Evolutionary conservation across 2,888 invertebrate genomes (phyloP).

Genomic region (Thymelicus acteon): DNA sequence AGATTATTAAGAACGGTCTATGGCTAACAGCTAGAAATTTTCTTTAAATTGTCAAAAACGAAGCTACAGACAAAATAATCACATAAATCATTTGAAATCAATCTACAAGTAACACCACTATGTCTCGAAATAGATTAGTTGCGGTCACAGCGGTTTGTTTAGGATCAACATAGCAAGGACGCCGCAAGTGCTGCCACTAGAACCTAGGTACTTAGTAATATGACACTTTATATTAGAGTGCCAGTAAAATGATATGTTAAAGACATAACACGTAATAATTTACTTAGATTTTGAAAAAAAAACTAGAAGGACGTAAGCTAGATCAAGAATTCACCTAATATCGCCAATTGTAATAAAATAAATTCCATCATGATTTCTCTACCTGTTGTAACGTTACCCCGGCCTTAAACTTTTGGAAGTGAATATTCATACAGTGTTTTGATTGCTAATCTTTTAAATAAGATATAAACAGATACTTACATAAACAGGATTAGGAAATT

Average conservation of each 20-base stretch:
- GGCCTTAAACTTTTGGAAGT: no score
- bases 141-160: slow-evolving; percentile 27
- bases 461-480: not conserved
- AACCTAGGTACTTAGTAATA: not conserved
- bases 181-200: not conserved
- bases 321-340: not conserved
- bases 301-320: no score
- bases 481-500: slow-evolving; percentile 9
- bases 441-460: not conserved
- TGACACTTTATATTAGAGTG: not conserved
- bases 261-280: no score
- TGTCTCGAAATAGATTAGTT: slow-evolving; percentile 18
- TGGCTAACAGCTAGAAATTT: no score
- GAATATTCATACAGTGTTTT: no score
- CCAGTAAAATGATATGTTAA: no score
- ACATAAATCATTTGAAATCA: slow-evolving; percentile 15
- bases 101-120: slow-evolving; percentile 21
- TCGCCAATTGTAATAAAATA: not conserved
- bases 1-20: no score
- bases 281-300: no score
- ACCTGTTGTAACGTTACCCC: no score
- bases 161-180: slow-evolving; percentile 10
- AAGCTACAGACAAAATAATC: slow-evolving; percentile 39
- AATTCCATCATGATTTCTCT: no score
- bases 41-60: not conserved